Evolutionary conservation across 2,113 vertebrate species (phyloP), one percentile per base, ranked within the genome.

Genomic region (Oryctolagus cuniculus): DNA sequence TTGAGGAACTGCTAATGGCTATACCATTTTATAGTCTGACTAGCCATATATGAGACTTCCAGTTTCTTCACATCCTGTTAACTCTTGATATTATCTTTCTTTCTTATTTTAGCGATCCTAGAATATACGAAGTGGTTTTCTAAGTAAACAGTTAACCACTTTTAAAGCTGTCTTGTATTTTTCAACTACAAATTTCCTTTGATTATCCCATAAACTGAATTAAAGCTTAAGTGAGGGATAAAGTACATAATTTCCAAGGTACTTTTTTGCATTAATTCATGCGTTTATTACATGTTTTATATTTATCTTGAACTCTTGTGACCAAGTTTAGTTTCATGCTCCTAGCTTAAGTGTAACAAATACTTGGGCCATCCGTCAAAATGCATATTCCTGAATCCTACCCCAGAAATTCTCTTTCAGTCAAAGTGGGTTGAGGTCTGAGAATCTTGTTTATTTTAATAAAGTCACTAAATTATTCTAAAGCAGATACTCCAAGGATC

Each of bases 221-320:
- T 93, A 91, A 81, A 93, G 25, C 3, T 93, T 84, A 86, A 74
- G 17, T 88, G 53, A 93, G 38, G 6, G 10, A 75, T 89, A 74
- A 89, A 27, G 17, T 96, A 4, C 53, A 27, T 81, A 79, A 16
- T 70, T 93, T 53, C 87, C 87, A 80, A 93, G 58, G 27, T 1
- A 80, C 36, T 70, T 96, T 17, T 13, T 82, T 95, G 31, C 70
- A 82, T 88, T 95, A 55, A 79, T 92, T 87, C 16, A 63, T 69
- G 38, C 66, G 13, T 74, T 89, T 78, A 84, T 38, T 31, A n/a
- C 4, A 12, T 87, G 21, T 90, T 84, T 93, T 90, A 15, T 61
- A 51, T 87, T 90, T 90, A 89, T 87, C 87, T 89, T 96, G 38
- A 95, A 72, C 49, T 73, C 31, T 89, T 93, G 22, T 31, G 36